Percentiles rank a stretch among this genome's conserved stretches.
Evolutionary conservation across 2,797 vertebrate genomes (phyloP).

Genomic region (Chelon labrosus): DNA sequence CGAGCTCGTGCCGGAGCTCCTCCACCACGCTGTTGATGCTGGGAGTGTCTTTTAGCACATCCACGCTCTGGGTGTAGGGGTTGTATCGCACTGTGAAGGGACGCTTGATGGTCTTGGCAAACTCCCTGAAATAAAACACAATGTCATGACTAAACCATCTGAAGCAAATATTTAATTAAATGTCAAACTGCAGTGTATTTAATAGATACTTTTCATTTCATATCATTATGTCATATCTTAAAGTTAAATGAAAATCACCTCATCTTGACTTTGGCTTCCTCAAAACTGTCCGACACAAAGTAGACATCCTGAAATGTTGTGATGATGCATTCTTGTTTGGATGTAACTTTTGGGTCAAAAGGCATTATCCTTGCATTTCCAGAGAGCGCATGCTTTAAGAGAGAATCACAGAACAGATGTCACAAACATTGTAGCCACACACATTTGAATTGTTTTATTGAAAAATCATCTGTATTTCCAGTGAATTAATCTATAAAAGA

Average conservation of each 20-base stretch:
- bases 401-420: constrained; percentile 7
- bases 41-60: constrained; percentile 91
- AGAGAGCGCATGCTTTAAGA: constrained; percentile 91
- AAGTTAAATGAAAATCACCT: constrained; percentile 79
- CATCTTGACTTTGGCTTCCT: constrained; percentile 97
- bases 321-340: constrained; percentile 96
- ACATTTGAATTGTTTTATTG: neutral
- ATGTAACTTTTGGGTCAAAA: constrained; percentile 93
- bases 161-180: neutral
- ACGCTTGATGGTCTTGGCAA: constrained; percentile 96
- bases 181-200: neutral
- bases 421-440: neutral
- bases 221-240: no score
- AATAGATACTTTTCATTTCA: neutral
- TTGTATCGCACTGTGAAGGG: constrained; percentile 97
- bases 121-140: constrained; percentile 87
- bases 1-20: constrained; percentile 94
- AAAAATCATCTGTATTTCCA: neutral
- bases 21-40: constrained; percentile 93
- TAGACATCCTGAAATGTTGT: constrained; percentile 97
- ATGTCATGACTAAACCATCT: neutral
- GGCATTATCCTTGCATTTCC: constrained; percentile 91
- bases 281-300: constrained; percentile 96
- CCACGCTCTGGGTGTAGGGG: constrained; percentile 95
- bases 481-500: neutral